Conservation (phyloP, 2,888 invertebrate species). For the Clusia tigrina region DNA sequence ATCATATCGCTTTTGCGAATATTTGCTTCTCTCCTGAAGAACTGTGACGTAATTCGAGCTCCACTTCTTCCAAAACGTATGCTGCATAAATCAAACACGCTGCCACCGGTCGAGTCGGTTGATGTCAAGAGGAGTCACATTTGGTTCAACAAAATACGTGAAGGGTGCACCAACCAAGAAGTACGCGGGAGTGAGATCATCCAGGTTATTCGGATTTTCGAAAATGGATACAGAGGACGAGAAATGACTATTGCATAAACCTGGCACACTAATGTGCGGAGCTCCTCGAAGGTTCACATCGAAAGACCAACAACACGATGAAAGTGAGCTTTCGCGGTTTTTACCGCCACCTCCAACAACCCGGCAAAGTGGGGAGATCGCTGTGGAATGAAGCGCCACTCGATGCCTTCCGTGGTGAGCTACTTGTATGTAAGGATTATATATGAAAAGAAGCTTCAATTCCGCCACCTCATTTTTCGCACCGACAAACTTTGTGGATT, state of each 20-base stretch:
- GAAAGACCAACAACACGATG: conserved; percentile 26
- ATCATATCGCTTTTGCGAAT: too few relatives aligned
- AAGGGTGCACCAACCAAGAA: conserved; percentile 33
- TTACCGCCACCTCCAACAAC: conserved; percentile 33
- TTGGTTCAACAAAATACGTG: conserved; percentile 25
- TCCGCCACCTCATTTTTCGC: conserved; percentile 24
- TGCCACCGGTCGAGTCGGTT: conserved; percentile 31
- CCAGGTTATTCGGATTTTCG: conserved; percentile 31
- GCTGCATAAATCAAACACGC: conserved; percentile 21
- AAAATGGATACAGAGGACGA: conserved; percentile 29
- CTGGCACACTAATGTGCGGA: conserved; percentile 34
- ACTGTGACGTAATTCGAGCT: not conserved
- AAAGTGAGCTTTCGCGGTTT: conserved; percentile 32
- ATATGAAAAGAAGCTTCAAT: conserved; percentile 21
- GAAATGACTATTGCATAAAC: conserved; percentile 34
- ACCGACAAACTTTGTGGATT: conserved; percentile 32
- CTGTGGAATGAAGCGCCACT: conserved; percentile 31
- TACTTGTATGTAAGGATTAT: conserved; percentile 16
- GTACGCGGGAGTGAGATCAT: conserved; percentile 29
- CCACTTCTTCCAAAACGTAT: too few relatives aligned
- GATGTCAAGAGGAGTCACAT: conserved; percentile 27
- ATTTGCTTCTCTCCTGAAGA: too few relatives aligned
- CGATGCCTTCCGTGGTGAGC: conserved; percentile 27
- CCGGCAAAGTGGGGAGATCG: conserved; percentile 33
- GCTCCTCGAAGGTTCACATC: conserved; percentile 31